Conservation (phyloP, 2,888 invertebrate species). For the Ariolimax columbianus region DNA sequence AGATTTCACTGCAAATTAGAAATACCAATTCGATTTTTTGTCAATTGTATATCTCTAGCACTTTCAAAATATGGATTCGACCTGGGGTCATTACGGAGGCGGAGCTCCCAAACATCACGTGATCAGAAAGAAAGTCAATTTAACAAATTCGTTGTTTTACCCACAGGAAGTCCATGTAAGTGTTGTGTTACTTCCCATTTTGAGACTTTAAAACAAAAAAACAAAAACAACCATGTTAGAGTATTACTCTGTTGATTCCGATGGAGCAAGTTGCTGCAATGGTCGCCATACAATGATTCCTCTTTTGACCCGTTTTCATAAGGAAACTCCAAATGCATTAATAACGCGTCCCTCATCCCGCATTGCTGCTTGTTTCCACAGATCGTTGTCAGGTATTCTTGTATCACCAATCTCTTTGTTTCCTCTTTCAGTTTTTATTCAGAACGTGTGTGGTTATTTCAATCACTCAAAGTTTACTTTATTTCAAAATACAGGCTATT, state of each 20-base stretch:
- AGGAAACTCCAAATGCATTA: too few species aligned
- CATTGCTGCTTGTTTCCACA: too few species aligned
- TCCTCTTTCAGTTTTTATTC: too few species aligned
- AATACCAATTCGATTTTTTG: too few species aligned
- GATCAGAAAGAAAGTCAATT: slow-evolving; percentile 55
- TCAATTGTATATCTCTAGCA: slow-evolving; percentile 58
- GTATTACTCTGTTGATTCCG: neutral
- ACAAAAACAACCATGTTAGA: neutral
- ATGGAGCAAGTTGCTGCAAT: neutral
- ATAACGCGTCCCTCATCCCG: too few species aligned
- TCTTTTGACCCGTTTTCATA: neutral
- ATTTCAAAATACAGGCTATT: too few species aligned
- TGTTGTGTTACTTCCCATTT: neutral
- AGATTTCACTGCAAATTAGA: too few species aligned
- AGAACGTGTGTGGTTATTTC: too few species aligned
- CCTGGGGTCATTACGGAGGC: slow-evolving; percentile 67
- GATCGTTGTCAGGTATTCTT: too few species aligned
- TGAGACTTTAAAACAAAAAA: neutral
- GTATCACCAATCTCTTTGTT: too few species aligned
- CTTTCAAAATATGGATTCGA: slow-evolving; percentile 55
- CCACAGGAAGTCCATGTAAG: slow-evolving; percentile 18
- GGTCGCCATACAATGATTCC: neutral
- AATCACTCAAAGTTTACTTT: too few species aligned
- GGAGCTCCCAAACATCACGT: slow-evolving; percentile 62
- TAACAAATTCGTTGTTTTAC: slow-evolving; percentile 55